Evolutionary conservation across 2,797 vertebrate genomes (phyloP).

Genomic region (Eulemur rubriventer): DNA sequence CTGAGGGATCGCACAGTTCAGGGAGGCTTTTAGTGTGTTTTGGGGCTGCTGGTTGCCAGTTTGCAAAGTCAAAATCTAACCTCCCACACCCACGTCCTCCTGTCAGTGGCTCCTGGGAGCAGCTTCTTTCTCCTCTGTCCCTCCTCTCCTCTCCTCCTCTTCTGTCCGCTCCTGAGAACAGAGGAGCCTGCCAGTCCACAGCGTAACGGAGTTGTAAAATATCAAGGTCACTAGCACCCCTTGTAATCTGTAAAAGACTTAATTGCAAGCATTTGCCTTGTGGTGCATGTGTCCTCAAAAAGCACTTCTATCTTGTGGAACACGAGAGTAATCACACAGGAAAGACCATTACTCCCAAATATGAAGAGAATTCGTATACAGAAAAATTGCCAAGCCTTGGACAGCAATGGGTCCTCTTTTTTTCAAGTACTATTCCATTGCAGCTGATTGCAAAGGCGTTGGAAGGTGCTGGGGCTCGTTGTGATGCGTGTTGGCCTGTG

Average conservation of each 20-base stretch:
- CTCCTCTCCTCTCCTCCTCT: not conserved
- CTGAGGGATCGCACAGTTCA: not conserved
- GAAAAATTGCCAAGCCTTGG: not conserved
- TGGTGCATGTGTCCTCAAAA: not conserved
- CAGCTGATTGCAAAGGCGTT: not conserved
- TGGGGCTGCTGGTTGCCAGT: not conserved
- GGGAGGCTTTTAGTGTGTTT: not conserved
- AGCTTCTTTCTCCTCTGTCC: not conserved
- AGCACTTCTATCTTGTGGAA: not conserved
- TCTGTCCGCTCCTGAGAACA: not conserved
- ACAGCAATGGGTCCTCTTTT: not conserved
- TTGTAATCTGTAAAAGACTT: not conserved
- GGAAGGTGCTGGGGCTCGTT: not conserved
- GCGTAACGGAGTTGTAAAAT: not conserved
- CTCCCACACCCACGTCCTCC: not conserved
- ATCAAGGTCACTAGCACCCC: not conserved
- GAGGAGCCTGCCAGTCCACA: not conserved
- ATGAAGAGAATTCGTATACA: not conserved
- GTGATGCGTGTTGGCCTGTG: not conserved
- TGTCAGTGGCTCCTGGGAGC: not conserved
- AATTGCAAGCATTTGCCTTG: not conserved
- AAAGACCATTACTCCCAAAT: not conserved
- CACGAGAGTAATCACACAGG: not conserved
- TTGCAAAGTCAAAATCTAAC: not conserved
- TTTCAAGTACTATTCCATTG: not conserved